A percentile compares a stretch with the other conserved stretches of the same genome.
Evolutionary conservation across 2,797 vertebrate species (phyloP).

Genomic region (Clarias laeviceps): DNA sequence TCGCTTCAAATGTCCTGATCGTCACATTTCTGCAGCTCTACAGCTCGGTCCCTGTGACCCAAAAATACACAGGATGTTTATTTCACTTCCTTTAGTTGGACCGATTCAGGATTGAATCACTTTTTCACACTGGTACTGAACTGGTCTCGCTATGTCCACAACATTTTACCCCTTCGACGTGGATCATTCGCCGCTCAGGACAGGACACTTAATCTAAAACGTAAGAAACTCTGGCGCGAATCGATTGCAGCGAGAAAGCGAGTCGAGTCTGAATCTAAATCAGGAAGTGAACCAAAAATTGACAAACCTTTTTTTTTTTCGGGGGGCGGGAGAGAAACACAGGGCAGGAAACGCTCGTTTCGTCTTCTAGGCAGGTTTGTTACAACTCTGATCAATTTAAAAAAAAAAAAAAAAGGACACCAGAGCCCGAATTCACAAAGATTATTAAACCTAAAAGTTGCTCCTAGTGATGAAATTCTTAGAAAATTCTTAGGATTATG

Average conservation of each 20-base stretch:
- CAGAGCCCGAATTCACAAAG: not conserved
- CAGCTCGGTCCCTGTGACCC: not conserved
- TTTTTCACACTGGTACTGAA: not conserved
- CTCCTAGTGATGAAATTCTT: no score
- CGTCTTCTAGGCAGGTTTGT: no score
- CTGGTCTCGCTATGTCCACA: not conserved
- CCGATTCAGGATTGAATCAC: not conserved
- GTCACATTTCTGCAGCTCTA: not conserved
- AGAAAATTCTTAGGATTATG: no score
- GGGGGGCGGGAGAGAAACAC: no score
- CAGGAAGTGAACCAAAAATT: not conserved
- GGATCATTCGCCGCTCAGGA: not conserved
- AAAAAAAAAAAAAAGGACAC: not conserved
- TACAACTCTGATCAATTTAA: no score
- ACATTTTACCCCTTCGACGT: not conserved
- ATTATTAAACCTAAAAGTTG: no score
- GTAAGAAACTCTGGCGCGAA: no score
- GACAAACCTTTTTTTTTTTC: not conserved
- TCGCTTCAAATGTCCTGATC: not conserved
- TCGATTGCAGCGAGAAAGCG: not conserved
- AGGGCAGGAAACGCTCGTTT: not conserved
- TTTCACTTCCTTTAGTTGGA: not conserved
- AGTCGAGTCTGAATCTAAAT: not conserved
- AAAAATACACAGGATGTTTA: not conserved
- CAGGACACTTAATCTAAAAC: not conserved